Conservation (phyloP, 2,888 invertebrate genomes). For the Leptothorax acervorum region DNA sequence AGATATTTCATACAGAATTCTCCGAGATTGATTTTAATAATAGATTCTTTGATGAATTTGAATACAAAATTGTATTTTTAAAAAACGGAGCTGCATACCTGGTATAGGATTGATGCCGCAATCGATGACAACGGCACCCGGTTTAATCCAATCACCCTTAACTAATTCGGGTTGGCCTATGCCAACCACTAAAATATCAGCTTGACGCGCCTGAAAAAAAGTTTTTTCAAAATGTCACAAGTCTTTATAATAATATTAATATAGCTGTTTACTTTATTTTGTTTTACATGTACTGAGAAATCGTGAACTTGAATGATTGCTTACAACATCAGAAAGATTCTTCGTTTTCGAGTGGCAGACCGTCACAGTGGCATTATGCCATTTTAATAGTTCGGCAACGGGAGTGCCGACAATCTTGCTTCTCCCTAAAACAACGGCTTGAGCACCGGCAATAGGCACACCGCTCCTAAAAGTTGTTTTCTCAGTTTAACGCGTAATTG, state of each 20-base stretch:
- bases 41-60: neutral
- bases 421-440: conserved; percentile 97
- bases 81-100: conserved; percentile 87
- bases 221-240: neutral
- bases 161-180: conserved; percentile 97
- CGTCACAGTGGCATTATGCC: conserved; percentile 99
- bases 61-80: neutral
- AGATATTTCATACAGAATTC: neutral
- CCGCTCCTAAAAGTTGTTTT: conserved; percentile 87
- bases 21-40: conserved; percentile 5
- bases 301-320: conserved; percentile 55
- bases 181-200: conserved; percentile 98
- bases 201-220: conserved; percentile 88
- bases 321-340: conserved; percentile 91
- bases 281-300: neutral
- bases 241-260: neutral
- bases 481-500: neutral
- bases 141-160: conserved; percentile 98
- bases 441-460: conserved; percentile 92
- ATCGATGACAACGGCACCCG: conserved; percentile 99
- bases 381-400: conserved; percentile 96
- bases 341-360: conserved; percentile 98
- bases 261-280: neutral
- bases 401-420: conserved; percentile 99
- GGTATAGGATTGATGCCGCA: conserved; percentile 98